A percentile compares a stretch with the other conserved stretches of the same genome.
Evolutionary conservation across 2,113 vertebrate species (phyloP).

Genomic region (Hippoglossus stenolepis): DNA sequence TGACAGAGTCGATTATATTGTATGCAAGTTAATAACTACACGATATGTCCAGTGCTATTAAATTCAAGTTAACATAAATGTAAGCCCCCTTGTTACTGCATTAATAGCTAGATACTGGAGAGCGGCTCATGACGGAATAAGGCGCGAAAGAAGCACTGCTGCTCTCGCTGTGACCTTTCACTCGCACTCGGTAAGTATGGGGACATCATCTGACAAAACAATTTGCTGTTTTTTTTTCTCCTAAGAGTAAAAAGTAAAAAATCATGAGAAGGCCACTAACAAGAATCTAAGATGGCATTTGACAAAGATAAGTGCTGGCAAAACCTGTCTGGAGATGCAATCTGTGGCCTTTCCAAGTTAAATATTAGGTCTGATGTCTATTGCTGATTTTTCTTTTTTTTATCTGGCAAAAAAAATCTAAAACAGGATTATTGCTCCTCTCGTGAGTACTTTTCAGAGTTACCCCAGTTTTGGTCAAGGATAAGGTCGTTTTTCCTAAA

Average conservation of each 20-base stretch:
- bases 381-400: conserved; percentile 26
- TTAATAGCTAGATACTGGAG: background rate
- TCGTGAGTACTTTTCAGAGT: conserved; percentile 14
- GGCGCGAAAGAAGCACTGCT: background rate
- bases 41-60: no score
- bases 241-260: conserved; percentile 43
- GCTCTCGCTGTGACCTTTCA: conserved; percentile 40
- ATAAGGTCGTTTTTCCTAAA: background rate
- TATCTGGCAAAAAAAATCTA: conserved; percentile 22
- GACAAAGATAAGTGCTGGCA: conserved; percentile 58
- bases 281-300: conserved; percentile 66
- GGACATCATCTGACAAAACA: conserved; percentile 39
- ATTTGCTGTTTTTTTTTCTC: conserved; percentile 11
- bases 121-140: background rate
- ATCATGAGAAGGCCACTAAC: conserved; percentile 36
- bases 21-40: background rate
- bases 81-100: background rate
- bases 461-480: conserved; percentile 4
- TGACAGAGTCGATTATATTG: background rate
- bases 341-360: conserved; percentile 61
- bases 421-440: conserved; percentile 9
- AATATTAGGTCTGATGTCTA: conserved; percentile 45
- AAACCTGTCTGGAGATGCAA: conserved; percentile 59
- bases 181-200: conserved; percentile 12
- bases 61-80: background rate